A percentile compares a stretch with the other conserved stretches of the same genome.
These are phyloP conservation scores for Hypsopygia costalis DNA, from an alignment of 2,888 invertebrate species.

Conservation along the genomic window DNA sequence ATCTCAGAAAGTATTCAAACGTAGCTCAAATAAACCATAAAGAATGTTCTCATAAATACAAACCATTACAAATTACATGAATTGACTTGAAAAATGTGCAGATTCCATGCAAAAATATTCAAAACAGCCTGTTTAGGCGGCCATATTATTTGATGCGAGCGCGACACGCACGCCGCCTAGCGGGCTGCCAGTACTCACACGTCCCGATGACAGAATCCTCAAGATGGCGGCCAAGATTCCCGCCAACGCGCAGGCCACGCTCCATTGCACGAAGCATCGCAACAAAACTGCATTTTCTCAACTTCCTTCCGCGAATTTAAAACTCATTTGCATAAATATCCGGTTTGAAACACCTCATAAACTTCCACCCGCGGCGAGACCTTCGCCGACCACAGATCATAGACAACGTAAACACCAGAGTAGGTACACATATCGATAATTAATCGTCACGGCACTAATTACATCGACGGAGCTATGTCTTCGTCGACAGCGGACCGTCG, in stretches of 20 bases:
- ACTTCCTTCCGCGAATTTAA: constrained; percentile 32
- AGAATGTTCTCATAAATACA: background rate
- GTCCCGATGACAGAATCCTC: constrained; percentile 45
- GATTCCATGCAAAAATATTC: constrained; percentile 71
- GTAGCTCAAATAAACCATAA: too few relatives aligned
- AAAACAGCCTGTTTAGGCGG: constrained; percentile 49
- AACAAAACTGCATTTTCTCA: constrained; percentile 45
- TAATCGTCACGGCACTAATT: constrained; percentile 50
- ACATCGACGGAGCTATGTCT: constrained; percentile 74
- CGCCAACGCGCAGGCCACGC: constrained; percentile 28
- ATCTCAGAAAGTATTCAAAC: too few relatives aligned
- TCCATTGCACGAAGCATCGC: constrained; percentile 34
- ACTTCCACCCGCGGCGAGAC: constrained; percentile 12
- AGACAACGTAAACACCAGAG: constrained; percentile 1
- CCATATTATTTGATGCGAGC: constrained; percentile 51
- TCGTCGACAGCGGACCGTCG: constrained; percentile 74
- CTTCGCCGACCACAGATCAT: constrained; percentile 1
- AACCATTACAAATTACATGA: constrained; percentile 9
- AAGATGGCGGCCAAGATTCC: constrained; percentile 58
- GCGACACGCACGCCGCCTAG: constrained; percentile 72
- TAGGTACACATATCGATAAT: constrained; percentile 23
- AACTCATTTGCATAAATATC: constrained; percentile 45
- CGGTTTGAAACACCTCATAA: constrained; percentile 24
- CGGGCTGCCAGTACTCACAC: constrained; percentile 50
- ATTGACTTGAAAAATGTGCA: constrained; percentile 21